Percentiles rank a stretch among this genome's conserved stretches.
These are phyloP conservation scores for Marronus borbonicus DNA, from an alignment of 2,888 invertebrate genomes.

Conservation along the genomic window DNA sequence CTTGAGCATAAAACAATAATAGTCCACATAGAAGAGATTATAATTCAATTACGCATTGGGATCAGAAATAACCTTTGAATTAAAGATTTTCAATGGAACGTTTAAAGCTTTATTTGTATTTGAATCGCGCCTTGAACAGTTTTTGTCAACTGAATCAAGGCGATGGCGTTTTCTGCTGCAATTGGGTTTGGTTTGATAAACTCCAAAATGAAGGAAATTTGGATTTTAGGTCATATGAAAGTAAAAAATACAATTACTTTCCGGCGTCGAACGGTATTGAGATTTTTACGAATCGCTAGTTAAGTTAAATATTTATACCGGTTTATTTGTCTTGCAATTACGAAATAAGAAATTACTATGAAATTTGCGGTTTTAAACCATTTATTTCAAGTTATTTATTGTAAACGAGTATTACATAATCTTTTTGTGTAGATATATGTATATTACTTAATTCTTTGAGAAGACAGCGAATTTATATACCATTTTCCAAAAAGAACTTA, in stretches of 20 bases:
- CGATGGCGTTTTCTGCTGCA: neutral
- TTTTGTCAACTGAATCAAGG: neutral
- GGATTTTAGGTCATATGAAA: neutral
- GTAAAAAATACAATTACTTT: neutral
- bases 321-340: too few relatives aligned
- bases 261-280: too few relatives aligned
- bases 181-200: neutral
- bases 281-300: too few relatives aligned
- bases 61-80: slow-evolving; percentile 4
- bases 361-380: too few relatives aligned
- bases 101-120: neutral
- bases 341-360: too few relatives aligned
- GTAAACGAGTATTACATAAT: too few relatives aligned
- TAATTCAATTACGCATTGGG: neutral
- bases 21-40: neutral
- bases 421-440: too few relatives aligned
- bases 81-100: slow-evolving; percentile 1
- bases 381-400: too few relatives aligned
- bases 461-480: too few relatives aligned
- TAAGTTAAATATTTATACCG: too few relatives aligned
- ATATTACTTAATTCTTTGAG: too few relatives aligned
- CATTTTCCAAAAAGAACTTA: too few relatives aligned
- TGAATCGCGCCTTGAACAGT: neutral
- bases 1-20: neutral
- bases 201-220: neutral